Evolutionary conservation across 2,888 invertebrate genomes (phyloP), one percentile per base, ranked within the genome.

Genomic region (Xiphydria camelus): DNA sequence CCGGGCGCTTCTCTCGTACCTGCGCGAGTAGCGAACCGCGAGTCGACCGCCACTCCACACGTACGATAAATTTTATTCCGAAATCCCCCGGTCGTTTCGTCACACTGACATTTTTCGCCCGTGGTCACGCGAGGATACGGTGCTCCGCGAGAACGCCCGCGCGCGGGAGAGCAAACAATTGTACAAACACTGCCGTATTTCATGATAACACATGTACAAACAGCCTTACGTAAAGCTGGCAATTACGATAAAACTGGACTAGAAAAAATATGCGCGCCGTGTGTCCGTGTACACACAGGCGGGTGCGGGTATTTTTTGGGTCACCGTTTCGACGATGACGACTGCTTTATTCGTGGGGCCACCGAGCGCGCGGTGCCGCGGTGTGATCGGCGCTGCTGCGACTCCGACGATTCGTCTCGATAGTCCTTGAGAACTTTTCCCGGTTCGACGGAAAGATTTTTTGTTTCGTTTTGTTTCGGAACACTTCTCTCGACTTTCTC

Each of bases 131-230:
- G 50, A 55, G 52, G 51, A 58, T 53, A 47, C 47, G 49, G 42
- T 49, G 53, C 32, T 36, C 36, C 46, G 37, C 33, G 36, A 53
- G 55, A 46, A 37, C 47, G 53, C 47, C 44, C 33, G 29, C 42
- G 47, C 45, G 18, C 48, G 61, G 53, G 60, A 64, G 61, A 67
- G 72, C 73, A 73, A 73, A 73, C 73, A 73, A 73, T 73, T 73
- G 73, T 73, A 70, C 73, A 73, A 73, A 73, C 56, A 70, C 50
- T 55, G 69, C 63, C 63, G 69, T 73, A 73, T 71, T 72, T 70
- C 70, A 73, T 68, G 73, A 73, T 73, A 73, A 73, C 73, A 69
- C 68, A 65, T 73, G 70, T 65, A 66, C 70, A 72, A 72, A 73
- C 66, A 73, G 59, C 65, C 72, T 73, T 72, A 72, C 71, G 73